These are phyloP conservation scores for Apis dorsata DNA, from an alignment of 1,140 invertebrate species.

Conservation along the genomic window DNA sequence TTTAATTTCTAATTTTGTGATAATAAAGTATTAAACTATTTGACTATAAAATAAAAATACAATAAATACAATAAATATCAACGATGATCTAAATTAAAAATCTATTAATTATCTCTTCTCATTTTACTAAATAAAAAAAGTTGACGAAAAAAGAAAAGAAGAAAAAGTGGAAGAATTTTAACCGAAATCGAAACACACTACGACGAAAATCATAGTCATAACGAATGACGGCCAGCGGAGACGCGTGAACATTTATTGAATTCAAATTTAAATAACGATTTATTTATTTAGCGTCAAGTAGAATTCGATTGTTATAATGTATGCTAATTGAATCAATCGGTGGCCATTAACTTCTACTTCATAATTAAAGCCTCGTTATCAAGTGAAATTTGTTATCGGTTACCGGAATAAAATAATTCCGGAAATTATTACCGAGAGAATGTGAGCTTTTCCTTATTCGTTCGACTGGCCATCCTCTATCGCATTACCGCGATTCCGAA, in stretches of 20 bases:
- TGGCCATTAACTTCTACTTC: slow-evolving; percentile 62
- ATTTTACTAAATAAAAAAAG: too few relatives aligned
- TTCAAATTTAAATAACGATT: slow-evolving; percentile 64
- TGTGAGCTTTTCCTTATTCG: slow-evolving; percentile 13
- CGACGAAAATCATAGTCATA: slow-evolving; percentile 30
- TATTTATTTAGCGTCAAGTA: slow-evolving; percentile 59
- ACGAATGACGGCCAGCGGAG: slow-evolving; percentile 37
- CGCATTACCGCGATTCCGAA: background rate
- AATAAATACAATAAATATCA: too few relatives aligned
- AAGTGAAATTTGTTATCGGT: slow-evolving; percentile 51
- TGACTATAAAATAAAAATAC: too few relatives aligned
- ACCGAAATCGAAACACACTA: background rate
- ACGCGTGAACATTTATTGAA: slow-evolving; percentile 47
- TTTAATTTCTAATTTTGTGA: too few relatives aligned
- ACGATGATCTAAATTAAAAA: too few relatives aligned
- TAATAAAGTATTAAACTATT: too few relatives aligned
- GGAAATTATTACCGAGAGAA: slow-evolving; percentile 10
- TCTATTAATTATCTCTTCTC: too few relatives aligned
- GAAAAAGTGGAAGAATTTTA: too few relatives aligned
- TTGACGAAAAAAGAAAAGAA: too few relatives aligned
- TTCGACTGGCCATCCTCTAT: background rate
- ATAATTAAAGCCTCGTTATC: slow-evolving; percentile 61
- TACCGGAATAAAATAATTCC: slow-evolving; percentile 25
- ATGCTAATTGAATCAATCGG: slow-evolving; percentile 61
- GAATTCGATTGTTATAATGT: slow-evolving; percentile 58